Evolutionary conservation across 2,888 invertebrate genomes (phyloP).

Genomic region (Reticulitermes lucifugus): DNA sequence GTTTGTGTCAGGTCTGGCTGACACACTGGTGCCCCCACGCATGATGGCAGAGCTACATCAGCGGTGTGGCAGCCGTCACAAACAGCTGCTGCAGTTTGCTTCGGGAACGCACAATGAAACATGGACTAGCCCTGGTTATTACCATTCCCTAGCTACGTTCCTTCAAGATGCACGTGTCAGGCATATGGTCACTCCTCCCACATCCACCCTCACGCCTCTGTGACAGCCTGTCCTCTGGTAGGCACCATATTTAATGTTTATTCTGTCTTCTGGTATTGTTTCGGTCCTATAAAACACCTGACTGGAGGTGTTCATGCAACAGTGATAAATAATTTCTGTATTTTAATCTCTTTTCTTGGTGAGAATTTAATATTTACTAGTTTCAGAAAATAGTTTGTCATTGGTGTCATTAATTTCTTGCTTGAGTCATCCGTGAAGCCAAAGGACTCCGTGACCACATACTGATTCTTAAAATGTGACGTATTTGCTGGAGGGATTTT

Average conservation of each 20-base stretch:
- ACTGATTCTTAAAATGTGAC: too few relatives aligned
- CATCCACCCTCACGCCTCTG: slow-evolving; percentile 16
- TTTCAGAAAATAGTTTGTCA: not conserved
- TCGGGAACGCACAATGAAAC: slow-evolving; percentile 95
- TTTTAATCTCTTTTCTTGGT: too few relatives aligned
- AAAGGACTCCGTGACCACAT: not conserved
- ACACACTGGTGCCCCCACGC: slow-evolving; percentile 87
- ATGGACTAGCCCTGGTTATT: slow-evolving; percentile 90
- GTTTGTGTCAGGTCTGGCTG: slow-evolving; percentile 89
- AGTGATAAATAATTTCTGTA: too few relatives aligned
- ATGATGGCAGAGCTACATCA: slow-evolving; percentile 89
- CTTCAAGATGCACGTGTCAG: slow-evolving; percentile 50
- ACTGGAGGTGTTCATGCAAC: too few relatives aligned
- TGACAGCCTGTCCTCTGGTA: not conserved
- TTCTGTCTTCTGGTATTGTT: too few relatives aligned
- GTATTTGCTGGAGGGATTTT: too few relatives aligned
- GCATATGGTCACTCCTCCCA: not conserved
- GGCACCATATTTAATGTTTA: too few relatives aligned
- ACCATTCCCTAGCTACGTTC: slow-evolving; percentile 54
- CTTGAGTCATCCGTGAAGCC: not conserved
- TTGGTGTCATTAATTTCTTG: not conserved
- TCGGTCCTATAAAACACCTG: too few relatives aligned
- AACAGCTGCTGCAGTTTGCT: slow-evolving; percentile 81
- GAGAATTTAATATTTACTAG: too few relatives aligned
- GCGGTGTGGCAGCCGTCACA: slow-evolving; percentile 79